A percentile compares a stretch with the other conserved stretches of the same genome.
Evolutionary conservation across 2,888 invertebrate genomes (phyloP).

Genomic region (Cheilosia variabilis): DNA sequence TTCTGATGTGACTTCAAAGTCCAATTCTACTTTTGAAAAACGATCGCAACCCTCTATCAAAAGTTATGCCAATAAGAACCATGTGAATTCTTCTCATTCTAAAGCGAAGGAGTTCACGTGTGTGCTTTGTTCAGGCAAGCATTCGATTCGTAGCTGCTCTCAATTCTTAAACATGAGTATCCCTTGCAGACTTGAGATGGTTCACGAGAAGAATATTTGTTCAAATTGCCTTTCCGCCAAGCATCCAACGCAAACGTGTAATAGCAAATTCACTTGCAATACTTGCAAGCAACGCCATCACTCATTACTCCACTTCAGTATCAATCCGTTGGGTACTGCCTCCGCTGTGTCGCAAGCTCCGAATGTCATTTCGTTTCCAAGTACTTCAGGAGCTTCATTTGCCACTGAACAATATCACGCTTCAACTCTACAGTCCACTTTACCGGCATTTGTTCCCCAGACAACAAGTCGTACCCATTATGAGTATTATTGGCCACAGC

Average conservation of each 20-base stretch:
- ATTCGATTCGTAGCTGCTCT: background rate
- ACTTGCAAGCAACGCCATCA: background rate
- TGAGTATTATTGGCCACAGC: slow-evolving; percentile 4
- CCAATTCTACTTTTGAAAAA: background rate
- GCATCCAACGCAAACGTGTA: background rate
- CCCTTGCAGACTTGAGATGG: background rate
- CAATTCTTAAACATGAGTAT: slow-evolving; percentile 6
- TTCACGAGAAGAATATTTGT: background rate
- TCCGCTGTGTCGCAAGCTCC: background rate
- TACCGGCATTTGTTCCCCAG: slow-evolving; percentile 10
- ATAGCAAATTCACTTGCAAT: slow-evolving; percentile 1
- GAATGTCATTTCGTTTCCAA: background rate
- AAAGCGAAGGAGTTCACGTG: background rate
- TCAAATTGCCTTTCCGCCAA: background rate
- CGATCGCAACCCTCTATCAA: too few relatives aligned
- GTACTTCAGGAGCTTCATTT: background rate
- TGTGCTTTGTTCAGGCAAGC: background rate
- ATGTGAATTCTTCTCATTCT: background rate
- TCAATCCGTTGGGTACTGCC: background rate
- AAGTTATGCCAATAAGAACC: background rate
- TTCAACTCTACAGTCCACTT: slow-evolving; percentile 24
- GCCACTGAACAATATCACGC: background rate
- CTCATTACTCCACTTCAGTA: background rate
- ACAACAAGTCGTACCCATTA: background rate
- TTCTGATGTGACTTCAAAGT: background rate